Evolutionary conservation across 2,113 vertebrate genomes (phyloP).

Genomic region (Laterallus jamaicensis): DNA sequence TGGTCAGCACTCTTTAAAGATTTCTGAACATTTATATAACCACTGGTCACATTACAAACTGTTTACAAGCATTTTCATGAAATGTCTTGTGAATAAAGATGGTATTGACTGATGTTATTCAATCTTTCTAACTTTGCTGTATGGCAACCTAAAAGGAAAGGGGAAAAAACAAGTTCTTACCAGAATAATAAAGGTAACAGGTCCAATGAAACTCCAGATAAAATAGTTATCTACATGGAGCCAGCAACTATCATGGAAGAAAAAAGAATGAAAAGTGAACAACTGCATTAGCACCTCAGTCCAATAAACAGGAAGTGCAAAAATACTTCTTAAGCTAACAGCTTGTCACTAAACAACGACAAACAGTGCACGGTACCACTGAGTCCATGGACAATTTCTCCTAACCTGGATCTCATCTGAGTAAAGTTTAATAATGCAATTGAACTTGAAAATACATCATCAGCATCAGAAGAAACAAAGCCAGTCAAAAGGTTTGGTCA

Average conservation of each 20-base stretch:
- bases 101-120: neutral
- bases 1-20: slow-evolving; percentile 2
- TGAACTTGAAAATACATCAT: neutral
- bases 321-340: neutral
- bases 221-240: slow-evolving; percentile 98
- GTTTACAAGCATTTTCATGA: neutral
- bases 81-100: neutral
- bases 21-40: slow-evolving; percentile 39
- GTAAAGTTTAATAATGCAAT: neutral
- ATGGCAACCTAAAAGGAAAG: neutral
- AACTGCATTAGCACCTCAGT: neutral
- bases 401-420: neutral
- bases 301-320: neutral
- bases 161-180: slow-evolving; percentile 76
- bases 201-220: slow-evolving; percentile 99
- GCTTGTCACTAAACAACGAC: neutral
- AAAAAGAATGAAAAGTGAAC: neutral
- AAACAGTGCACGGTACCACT: neutral
- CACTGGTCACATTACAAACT: neutral
- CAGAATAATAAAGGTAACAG: slow-evolving; percentile 98
- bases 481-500: neutral
- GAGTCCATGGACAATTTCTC: neutral
- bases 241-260: slow-evolving; percentile 88
- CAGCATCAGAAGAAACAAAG: neutral
- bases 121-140: neutral